Conservation (phyloP, 37 sponge, comb jelly and placozoan species). For the Aphrocallistes beatrix region DNA sequence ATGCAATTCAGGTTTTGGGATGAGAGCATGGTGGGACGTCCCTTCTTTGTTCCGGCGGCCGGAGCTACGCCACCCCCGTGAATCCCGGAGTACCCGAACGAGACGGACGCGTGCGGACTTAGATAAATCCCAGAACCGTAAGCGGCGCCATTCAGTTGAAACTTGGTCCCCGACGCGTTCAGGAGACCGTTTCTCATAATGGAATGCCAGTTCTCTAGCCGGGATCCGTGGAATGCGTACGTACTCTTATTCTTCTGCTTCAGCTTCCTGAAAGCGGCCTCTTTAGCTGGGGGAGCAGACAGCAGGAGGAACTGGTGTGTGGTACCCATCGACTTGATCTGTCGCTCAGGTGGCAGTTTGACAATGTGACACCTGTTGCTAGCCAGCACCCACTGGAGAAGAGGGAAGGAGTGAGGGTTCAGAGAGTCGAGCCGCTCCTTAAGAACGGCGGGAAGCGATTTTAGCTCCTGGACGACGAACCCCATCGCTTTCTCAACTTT, state of each 20-base stretch:
- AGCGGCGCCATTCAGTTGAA: slow-evolving; percentile 59
- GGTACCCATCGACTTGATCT: slow-evolving; percentile 45
- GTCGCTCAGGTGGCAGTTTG: slow-evolving; percentile 40
- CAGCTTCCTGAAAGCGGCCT: slow-evolving; percentile 46
- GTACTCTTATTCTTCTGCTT: slow-evolving; percentile 41
- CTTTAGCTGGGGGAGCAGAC: slow-evolving; percentile 70
- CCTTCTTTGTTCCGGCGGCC: background rate
- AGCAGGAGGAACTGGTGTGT: slow-evolving; percentile 67
- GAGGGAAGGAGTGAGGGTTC: slow-evolving; percentile 38
- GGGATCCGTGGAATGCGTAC: slow-evolving; percentile 72
- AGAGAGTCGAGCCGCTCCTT: slow-evolving; percentile 28
- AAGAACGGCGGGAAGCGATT: background rate
- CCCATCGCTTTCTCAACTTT: slow-evolving; percentile 22
- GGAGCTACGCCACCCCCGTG: background rate
- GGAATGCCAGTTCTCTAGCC: slow-evolving; percentile 73
- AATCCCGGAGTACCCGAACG: slow-evolving; percentile 44
- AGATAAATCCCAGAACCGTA: slow-evolving; percentile 64
- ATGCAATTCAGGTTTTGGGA: slow-evolving; percentile 38
- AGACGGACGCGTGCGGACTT: slow-evolving; percentile 41
- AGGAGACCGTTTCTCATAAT: slow-evolving; percentile 66
- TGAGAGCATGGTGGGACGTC: background rate
- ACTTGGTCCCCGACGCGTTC: slow-evolving; percentile 71
- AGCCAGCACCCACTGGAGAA: slow-evolving; percentile 73
- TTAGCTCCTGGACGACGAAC: slow-evolving; percentile 8
- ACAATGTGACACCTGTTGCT: slow-evolving; percentile 65